Base-by-base conservation (phyloP, 2,113 vertebrate species). In the Chionomys nivalis region DNA sequence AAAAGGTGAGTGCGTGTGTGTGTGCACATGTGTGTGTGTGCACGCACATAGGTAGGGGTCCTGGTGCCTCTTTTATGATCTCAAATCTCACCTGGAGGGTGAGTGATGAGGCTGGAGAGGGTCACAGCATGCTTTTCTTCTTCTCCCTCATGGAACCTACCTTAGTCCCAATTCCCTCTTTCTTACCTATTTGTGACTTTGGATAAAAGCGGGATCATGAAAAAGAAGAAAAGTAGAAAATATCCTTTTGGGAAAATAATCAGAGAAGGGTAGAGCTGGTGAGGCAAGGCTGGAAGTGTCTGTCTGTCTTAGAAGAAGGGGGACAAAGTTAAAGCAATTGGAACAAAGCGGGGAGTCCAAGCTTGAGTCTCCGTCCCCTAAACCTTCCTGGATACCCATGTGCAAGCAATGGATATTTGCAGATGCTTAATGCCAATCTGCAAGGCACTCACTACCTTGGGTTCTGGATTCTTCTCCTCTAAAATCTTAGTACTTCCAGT, bases 161-260 rank as follows among this genome's bases (percentile, higher is more conserved):
- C 14, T 49, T n/a, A 52, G 11, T 19, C 66, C 8, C 7, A 7
- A 7, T 68, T 49, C 55, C 52, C 19, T 66, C 14, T 6, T 49
- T 49, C 26, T 90, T 44, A 82, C 7, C 31, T 44, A 24, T 42
- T 39, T 91, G 61, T 90, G 70, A 33, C 87, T 94, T 86, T 13
- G 78, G 39, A 44, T 21, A 31, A 79, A 33, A 8, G 8, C 77
- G 0, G 28, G 19, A 31, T 3, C 6, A 82, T 6, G 24, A n/a
- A 86, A 76, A 88, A 88, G 44, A 78, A 70, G 65, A 91, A 91
- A 76, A 61, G 55, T 21, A n/a, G 72, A 47, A 96, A 72, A 12
- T 7, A 31, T 23, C 23, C 10, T 73, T 72, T 19, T 52, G 55
- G 42, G 21, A 28, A 63, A 87, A 93, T 55, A 87, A 44, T 42